Base-by-base conservation (phyloP, 2,888 invertebrate species). In the Diabrotica balteata region DNA sequence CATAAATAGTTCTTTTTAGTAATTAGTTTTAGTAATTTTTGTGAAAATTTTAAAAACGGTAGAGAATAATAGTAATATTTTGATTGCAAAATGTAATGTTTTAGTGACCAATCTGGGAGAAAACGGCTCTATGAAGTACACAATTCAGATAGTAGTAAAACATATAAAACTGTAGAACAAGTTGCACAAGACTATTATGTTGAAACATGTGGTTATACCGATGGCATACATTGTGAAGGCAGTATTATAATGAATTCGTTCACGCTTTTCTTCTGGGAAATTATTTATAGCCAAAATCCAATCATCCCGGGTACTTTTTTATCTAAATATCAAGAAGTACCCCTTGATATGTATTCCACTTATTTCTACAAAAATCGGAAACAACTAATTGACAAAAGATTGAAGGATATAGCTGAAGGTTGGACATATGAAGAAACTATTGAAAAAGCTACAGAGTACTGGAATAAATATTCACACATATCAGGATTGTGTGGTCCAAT, bases 251-350 rank as follows among this genome's bases (percentile, higher is more conserved):
- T 59, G 54, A 76, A 78, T 9, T 63, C 80, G 0, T 81, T 82
- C 69, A 71, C 74, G 45, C 66, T 83, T 8, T 73, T 93, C 7
- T 93, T 95, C 82, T 95, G 94, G 94, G 91, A 94, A 73, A 88
- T 93, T 4, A 88, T 96, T 57, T 92, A 89, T 76, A 80, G 83
- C 45, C 70, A 72, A n/a, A 85, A 63, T 17, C 64, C 49, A 10
- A 9, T 86, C 71, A 83, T 90, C 10, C 85, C 86, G 59, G 83
- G 85, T 1, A 84, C 86, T 0, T 95, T 93, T 82, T 84, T 92
- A 53, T 88, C 87, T 0, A 83, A 84, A 32, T n/a, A 59, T 7
- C 73, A 73, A 62, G 11, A 57, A n/a, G 86, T 85, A n/a, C 96
- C 95, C 0, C 83, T 93, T 7, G 95, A 96, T 83, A 82, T 95